Conservation (phyloP, 2,113 vertebrate species). For the Myotis davidii region DNA sequence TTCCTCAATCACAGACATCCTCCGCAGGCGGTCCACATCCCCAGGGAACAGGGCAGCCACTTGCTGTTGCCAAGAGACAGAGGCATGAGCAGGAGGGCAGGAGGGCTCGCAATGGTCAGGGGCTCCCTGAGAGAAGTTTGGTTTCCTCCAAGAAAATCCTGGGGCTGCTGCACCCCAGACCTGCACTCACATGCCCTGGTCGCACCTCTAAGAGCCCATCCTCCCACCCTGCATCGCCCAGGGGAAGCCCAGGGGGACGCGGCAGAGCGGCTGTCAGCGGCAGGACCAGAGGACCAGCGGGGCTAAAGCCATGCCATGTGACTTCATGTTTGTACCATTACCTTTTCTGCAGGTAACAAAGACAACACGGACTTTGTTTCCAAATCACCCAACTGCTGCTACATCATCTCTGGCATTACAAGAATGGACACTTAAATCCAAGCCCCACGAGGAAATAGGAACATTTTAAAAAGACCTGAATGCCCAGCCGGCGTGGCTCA, state of each 20-base stretch:
- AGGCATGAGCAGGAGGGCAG: fast-evolving
- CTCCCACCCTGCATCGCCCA: too few species aligned
- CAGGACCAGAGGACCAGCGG: not conserved
- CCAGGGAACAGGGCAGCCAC: slow-evolving; percentile 88
- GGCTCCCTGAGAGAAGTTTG: not conserved
- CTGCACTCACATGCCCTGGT: not conserved
- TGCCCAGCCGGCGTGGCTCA: too few species aligned
- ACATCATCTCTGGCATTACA: not conserved
- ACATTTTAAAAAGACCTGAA: not conserved
- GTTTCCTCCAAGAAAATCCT: not conserved
- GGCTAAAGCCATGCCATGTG: too few species aligned
- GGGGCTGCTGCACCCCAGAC: not conserved
- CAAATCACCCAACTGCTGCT: not conserved
- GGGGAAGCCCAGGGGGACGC: not conserved
- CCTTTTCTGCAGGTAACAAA: not conserved
- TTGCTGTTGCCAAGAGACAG: slow-evolving; percentile 73
- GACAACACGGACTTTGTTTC: not conserved
- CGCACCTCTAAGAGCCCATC: not conserved
- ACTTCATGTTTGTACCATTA: not conserved
- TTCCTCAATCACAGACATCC: slow-evolving; percentile 93
- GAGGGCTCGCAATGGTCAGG: not conserved
- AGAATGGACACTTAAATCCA: not conserved
- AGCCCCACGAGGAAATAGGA: too few species aligned
- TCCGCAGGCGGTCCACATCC: slow-evolving; percentile 86
- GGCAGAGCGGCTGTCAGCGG: not conserved